Evolutionary conservation across 2,113 vertebrate genomes (phyloP), one percentile per base, ranked within the genome.

Genomic region (Axis porcinus): DNA sequence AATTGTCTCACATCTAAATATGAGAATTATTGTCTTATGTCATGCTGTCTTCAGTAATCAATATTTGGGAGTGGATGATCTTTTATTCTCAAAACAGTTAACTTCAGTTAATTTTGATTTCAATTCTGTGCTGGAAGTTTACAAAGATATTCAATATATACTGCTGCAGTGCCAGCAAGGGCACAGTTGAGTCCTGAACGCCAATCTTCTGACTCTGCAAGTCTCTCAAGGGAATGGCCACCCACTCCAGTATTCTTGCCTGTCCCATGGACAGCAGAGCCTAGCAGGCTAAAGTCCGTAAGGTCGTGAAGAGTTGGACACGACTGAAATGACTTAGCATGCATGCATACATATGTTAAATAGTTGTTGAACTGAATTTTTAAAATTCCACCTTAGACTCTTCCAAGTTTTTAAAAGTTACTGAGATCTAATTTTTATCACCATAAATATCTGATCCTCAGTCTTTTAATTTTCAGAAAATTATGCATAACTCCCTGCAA

Each of bases 401-500:
- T 86, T 81, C 58, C 84, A 92, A 92, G 74, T 55, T 96, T 97
- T 93, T 97, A 97, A 97, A 93, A 97, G 94, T 97, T 96, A 84
- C 97, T 97, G 95, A 97, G 89, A 82, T 96, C 58, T 90, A 91
- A 81, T 97, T 97, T 95, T 96, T 96, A 93, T 85, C 82, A 91
- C 79, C 89, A 94, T 95, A 93, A 84, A 91, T 96, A 98, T 97
- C 96, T 96, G 82, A 97, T 97, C 47, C 83, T 76, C 50, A 36
- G 94, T 91, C 93, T 97, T 97, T 97, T 96, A 95, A 96, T 97
- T 97, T 97, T 96, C 79, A 93, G 89, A 93, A 98, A 96, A 96
- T 97, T 98, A 97, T 97, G 83, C 95, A 88, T 57, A 95, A 70
- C 58, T 89, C 84, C 52, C 50, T 87, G 79, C 76, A 96, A 94